Evolutionary conservation across 2,888 invertebrate species (phyloP).

Genomic region (Chrysolina haemoptera): DNA sequence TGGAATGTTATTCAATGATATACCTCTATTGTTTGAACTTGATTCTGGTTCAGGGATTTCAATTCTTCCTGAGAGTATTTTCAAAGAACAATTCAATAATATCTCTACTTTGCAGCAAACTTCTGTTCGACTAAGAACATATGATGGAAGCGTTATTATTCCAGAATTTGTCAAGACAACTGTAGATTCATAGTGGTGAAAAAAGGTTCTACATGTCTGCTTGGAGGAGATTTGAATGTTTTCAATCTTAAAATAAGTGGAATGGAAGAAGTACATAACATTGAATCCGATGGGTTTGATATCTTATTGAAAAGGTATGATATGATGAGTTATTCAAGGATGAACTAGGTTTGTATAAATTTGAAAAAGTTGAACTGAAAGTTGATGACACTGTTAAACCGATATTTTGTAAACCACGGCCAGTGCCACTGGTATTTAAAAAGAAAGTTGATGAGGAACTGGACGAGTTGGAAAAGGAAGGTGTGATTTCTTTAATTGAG

Average conservation of each 20-base stretch:
- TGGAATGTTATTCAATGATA: constrained; percentile 20
- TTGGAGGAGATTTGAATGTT: constrained; percentile 32
- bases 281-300: constrained; percentile 17
- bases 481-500: too few species aligned
- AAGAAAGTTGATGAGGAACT: constrained; percentile 6
- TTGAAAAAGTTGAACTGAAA: constrained; percentile 28
- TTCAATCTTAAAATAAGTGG: constrained; percentile 28
- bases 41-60: constrained; percentile 1
- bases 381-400: constrained; percentile 26
- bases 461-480: constrained; percentile 14
- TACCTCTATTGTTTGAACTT: background rate
- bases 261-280: constrained; percentile 11
- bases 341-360: constrained; percentile 21
- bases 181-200: background rate
- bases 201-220: constrained; percentile 20
- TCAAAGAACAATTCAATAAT: too few species aligned
- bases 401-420: constrained; percentile 33
- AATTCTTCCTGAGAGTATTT: too few species aligned
- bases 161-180: background rate
- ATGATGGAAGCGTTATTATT: background rate
- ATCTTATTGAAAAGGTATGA: constrained; percentile 1
- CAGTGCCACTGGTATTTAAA: constrained; percentile 35
- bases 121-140: background rate
- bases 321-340: constrained; percentile 26
- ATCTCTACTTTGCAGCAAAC: background rate